Base-by-base conservation (phyloP, 2,797 vertebrate species). In the Spea hammondii region DNA sequence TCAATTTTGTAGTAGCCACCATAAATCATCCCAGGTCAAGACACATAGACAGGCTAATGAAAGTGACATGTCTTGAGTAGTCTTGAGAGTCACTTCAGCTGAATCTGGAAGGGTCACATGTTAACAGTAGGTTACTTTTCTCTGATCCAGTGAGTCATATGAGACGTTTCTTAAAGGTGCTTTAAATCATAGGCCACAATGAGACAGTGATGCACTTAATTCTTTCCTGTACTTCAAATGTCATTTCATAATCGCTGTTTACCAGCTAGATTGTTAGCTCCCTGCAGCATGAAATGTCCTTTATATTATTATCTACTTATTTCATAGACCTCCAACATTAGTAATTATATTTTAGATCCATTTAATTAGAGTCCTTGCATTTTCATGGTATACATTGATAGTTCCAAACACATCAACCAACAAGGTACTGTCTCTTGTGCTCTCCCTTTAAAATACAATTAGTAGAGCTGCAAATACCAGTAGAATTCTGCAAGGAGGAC, bases 1-100 rank as follows among this genome's bases (percentile, higher is more conserved):
- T 95, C 94, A 92, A 94, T 95, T 89, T 91, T 88, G 84, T 88
- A 85, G 87, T 91, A 91, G 93, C 92, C 92, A 93, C 91, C 49
- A 95, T 95, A 94, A 95, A 96, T 96, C 94, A 94, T 85, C 87
- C 90, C 77, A 71, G 83, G 89, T 65, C 81, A 85, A 64, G n/a
- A 79, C 0, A 1, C 8, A 13, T 69, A 74, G 0, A 32, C 66
- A 68, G 74, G 71, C 70, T 85, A 84, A 86, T 84, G 86, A 84
- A 88, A 76, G 84, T 87, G 83, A 86, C 89, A 91, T 86, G 85
- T 83, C 84, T 82, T 86, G 74, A 66, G 68, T 77, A 57, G 83
- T 32, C 32, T 32, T 32, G 32, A 75, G 66, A 65, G n/a, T 55
- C 70, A 17, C 76, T 72, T 1, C 10, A 71, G 44, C 14, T 45